Conservation (phyloP, 2,797 vertebrate species). For the Chaetodon trifasciatus region DNA sequence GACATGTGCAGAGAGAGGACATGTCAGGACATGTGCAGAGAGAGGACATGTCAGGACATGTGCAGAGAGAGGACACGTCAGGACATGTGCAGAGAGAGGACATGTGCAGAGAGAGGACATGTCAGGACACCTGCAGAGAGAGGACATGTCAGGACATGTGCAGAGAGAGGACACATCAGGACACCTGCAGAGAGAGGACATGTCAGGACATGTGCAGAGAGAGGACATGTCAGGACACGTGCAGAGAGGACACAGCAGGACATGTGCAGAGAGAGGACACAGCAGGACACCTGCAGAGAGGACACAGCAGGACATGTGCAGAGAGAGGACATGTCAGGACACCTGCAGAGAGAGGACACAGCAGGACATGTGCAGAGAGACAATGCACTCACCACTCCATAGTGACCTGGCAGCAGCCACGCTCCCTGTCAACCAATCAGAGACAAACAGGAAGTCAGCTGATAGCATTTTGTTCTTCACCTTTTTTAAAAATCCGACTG, state of each 20-base stretch:
- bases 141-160: not conserved
- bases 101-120: not conserved
- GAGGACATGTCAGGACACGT: not conserved
- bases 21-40: not conserved
- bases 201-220: not conserved
- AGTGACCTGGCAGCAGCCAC: not conserved
- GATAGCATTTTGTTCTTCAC: no score
- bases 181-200: not conserved
- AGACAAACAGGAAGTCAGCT: conserved; percentile 20
- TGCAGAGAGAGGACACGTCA: no score
- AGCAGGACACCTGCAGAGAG: not conserved
- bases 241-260: not conserved
- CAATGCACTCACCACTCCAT: conserved; percentile 7
- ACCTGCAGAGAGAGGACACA: not conserved
- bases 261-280: conserved; percentile 1
- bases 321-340: not conserved
- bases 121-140: not conserved
- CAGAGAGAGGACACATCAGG: not conserved
- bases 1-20: conserved; percentile 4
- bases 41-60: not conserved
- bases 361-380: not conserved
- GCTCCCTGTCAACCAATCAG: conserved; percentile 29
- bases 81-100: no score
- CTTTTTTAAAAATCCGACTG: no score
- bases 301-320: not conserved